Conservation (phyloP, 1,140 invertebrate species). For the Cyrtorhinus lividipennis region DNA sequence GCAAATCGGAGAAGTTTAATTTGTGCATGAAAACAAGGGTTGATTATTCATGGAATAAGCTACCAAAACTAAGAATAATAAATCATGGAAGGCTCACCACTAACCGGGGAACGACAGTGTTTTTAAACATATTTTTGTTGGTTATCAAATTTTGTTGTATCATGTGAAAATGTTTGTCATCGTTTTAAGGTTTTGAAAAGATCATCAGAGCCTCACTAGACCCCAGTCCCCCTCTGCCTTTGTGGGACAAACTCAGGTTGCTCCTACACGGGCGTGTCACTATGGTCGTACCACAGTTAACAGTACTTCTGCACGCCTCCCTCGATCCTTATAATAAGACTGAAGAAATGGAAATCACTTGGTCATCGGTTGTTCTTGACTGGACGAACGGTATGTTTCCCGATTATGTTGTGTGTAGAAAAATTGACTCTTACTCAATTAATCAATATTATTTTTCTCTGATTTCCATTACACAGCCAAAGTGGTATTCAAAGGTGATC, state of each 20-base stretch:
- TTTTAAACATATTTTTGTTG: neutral
- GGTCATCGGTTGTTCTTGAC: conserved; percentile 80
- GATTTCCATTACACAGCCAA: too few species aligned
- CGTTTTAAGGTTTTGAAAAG: conserved; percentile 56
- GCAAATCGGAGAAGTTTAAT: too few species aligned
- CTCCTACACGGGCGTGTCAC: conserved; percentile 86
- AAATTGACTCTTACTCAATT: neutral
- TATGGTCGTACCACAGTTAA: conserved; percentile 68
- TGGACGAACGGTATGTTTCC: conserved; percentile 80
- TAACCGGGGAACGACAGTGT: neutral
- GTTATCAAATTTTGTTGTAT: neutral
- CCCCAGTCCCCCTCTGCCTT: conserved; percentile 82
- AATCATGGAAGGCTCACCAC: neutral
- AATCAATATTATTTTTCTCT: neutral
- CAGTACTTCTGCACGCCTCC: conserved; percentile 81
- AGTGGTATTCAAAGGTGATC: conserved; percentile 69
- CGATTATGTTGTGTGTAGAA: too few species aligned
- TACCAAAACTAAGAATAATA: neutral
- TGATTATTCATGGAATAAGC: neutral
- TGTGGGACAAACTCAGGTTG: conserved; percentile 94
- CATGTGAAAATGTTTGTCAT: neutral
- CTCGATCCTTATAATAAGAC: conserved; percentile 97
- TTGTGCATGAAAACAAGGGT: neutral
- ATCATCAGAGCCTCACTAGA: conserved; percentile 75
- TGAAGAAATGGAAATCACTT: conserved; percentile 95